Evolutionary conservation across 2,888 invertebrate species (phyloP).

Genomic region (Anarsia innoxiella): DNA sequence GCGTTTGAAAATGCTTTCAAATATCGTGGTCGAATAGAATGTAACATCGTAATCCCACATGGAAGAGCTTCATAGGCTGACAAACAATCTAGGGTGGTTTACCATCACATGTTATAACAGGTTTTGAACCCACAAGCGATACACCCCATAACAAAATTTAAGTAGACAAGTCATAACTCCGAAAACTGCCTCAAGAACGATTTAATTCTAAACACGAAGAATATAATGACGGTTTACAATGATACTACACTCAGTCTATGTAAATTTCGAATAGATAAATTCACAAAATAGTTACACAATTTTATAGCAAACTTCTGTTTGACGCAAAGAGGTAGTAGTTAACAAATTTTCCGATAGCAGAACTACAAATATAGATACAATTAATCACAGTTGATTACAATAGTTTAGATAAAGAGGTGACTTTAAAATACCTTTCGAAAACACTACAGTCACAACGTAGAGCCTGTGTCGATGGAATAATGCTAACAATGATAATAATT

Average conservation of each 20-base stretch:
- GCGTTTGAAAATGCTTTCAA: too few species aligned
- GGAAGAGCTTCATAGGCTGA: constrained; percentile 22
- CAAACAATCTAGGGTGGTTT: too few species aligned
- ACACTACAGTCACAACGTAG: constrained; percentile 65
- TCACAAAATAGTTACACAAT: constrained; percentile 16
- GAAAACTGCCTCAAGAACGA: constrained; percentile 1
- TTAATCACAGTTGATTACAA: constrained; percentile 58
- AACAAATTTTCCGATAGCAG: constrained; percentile 45
- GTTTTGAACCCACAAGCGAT: neutral
- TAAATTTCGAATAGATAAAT: constrained; percentile 15
- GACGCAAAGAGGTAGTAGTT: constrained; percentile 46
- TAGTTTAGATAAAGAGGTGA: constrained; percentile 45
- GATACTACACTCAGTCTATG: constrained; percentile 14
- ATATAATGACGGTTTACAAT: constrained; percentile 6
- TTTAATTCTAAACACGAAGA: constrained; percentile 3
- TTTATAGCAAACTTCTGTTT: constrained; percentile 25
- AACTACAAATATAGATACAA: constrained; percentile 28
- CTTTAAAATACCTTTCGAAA: constrained; percentile 57
- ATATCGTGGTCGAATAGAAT: too few species aligned
- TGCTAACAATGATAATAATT: constrained; percentile 59
- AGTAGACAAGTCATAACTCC: neutral
- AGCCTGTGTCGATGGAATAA: constrained; percentile 48
- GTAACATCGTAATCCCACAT: constrained; percentile 11
- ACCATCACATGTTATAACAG: neutral
- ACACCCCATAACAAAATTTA: constrained; percentile 7